These are phyloP conservation scores for Leucophenga montana DNA, from an alignment of 2,888 invertebrate species.

Conservation along the genomic window DNA sequence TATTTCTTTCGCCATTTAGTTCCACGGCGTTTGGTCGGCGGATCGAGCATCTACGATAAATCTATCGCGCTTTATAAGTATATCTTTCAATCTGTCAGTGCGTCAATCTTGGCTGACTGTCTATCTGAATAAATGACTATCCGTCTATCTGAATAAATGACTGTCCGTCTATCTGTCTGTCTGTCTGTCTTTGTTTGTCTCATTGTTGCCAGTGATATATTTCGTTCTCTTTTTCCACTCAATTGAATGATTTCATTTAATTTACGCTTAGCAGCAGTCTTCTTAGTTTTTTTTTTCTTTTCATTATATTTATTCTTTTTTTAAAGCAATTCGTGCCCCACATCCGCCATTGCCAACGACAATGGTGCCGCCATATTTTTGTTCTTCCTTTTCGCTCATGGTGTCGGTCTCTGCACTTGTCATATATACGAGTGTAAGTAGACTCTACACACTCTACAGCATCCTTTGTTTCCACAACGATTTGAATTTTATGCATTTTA, in stretches of 20 bases:
- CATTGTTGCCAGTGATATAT: neutral
- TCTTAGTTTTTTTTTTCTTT: constrained; percentile 9
- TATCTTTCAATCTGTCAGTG: neutral
- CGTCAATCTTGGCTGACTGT: neutral
- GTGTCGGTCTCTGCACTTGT: too few relatives aligned
- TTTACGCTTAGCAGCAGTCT: neutral
- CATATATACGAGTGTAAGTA: too few relatives aligned
- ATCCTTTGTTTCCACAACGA: neutral
- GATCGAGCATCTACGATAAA: too few relatives aligned
- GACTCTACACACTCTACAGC: neutral
- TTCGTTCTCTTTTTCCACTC: constrained; percentile 44
- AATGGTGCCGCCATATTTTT: constrained; percentile 10
- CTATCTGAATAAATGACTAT: too few relatives aligned
- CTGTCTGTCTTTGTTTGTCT: neutral
- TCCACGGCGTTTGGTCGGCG: too few relatives aligned
- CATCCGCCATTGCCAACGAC: neutral
- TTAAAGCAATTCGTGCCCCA: too few relatives aligned
- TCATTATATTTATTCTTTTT: neutral
- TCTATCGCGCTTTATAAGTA: too few relatives aligned
- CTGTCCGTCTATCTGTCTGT: constrained; percentile 5
- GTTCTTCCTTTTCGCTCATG: too few relatives aligned
- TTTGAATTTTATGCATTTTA: neutral
- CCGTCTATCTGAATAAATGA: neutral
- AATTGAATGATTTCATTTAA: constrained; percentile 53
- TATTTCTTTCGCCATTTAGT: too few relatives aligned